Conservation (phyloP, 2,888 invertebrate species). For the Eristalis tenax region DNA sequence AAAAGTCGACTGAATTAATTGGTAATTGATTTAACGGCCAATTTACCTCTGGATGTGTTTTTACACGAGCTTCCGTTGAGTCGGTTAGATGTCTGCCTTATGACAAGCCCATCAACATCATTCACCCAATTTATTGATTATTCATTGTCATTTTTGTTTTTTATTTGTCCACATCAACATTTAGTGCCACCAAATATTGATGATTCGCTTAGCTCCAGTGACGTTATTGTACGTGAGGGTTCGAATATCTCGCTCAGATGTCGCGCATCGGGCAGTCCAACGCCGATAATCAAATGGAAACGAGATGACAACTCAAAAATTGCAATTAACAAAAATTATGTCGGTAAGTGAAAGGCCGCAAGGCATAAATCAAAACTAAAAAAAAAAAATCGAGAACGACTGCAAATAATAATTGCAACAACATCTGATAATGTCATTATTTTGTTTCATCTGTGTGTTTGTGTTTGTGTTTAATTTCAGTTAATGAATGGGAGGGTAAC, state of each 20-base stretch:
- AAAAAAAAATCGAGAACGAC: neutral
- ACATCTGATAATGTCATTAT: neutral
- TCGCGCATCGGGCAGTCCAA: constrained; percentile 93
- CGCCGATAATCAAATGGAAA: constrained; percentile 94
- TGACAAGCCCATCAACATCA: too few relatives aligned
- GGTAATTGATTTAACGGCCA: too few relatives aligned
- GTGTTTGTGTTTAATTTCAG: constrained; percentile 81
- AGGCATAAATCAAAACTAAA: neutral
- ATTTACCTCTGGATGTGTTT: too few relatives aligned
- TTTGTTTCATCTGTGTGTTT: neutral
- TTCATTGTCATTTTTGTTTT: constrained; percentile 8
- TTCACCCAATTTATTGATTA: constrained; percentile 34
- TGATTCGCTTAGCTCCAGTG: constrained; percentile 93
- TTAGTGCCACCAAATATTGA: constrained; percentile 96
- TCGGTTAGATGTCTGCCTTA: too few relatives aligned
- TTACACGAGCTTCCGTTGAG: too few relatives aligned
- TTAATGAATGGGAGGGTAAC: constrained; percentile 93
- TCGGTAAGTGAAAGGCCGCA: constrained; percentile 83
- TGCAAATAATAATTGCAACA: neutral
- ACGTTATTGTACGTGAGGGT: constrained; percentile 92
- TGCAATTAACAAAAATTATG: constrained; percentile 91
- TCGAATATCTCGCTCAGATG: constrained; percentile 94
- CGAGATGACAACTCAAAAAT: constrained; percentile 94
- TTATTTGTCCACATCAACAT: neutral
- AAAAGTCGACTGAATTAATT: too few relatives aligned